Base-by-base conservation (phyloP, 2,113 vertebrate species). In the Ciconia boyciana region DNA sequence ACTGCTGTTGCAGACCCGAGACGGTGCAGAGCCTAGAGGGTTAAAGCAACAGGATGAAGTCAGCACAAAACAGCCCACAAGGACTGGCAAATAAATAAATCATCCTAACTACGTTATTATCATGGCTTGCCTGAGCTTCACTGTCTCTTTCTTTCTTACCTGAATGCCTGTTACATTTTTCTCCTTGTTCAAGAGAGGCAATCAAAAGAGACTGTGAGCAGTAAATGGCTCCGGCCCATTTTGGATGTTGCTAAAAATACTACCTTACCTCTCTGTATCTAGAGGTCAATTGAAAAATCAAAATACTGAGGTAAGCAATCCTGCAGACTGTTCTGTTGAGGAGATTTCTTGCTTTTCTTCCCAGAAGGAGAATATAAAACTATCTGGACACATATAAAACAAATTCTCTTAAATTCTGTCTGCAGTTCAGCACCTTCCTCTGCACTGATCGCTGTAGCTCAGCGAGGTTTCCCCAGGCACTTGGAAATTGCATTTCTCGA, bases 261-360 rank as follows among this genome's bases (percentile, higher is more conserved):
- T 54, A 22, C 79, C 82, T 78, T 93, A 91, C 81, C 62, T 91
- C 80, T 81, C 76, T 48, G 24, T 80, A 87, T 78, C 95, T 97
- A 94, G 93, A 95, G 91, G 90, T 96, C 88, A 97, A 83, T 52
- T 93, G 89, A 94, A 96, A 96, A 97, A 97, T 96, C 80, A 91
- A 81, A 97, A 93, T 77, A 95, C 77, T 70, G 80, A 96, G 84
- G 85, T 66, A 89, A 92, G 64, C 77, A 77, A 60, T 93, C 58
- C 58, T 92, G 65, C 62, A 92, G 77, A 49, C 68, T 70, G 44
- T 60, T 92, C 66, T 80, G 26, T 36, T 71, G 80, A 32, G 71
- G 55, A 75, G 64, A 58, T 78, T 93, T 88, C 77, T 89, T 61
- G 52, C 29, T 21, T 86, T 90, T 93, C 55, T 90, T 94, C 89